Evolutionary conservation across 23 tunicate genomes (phyloP).

Genomic region (Phallusia fumigata): DNA sequence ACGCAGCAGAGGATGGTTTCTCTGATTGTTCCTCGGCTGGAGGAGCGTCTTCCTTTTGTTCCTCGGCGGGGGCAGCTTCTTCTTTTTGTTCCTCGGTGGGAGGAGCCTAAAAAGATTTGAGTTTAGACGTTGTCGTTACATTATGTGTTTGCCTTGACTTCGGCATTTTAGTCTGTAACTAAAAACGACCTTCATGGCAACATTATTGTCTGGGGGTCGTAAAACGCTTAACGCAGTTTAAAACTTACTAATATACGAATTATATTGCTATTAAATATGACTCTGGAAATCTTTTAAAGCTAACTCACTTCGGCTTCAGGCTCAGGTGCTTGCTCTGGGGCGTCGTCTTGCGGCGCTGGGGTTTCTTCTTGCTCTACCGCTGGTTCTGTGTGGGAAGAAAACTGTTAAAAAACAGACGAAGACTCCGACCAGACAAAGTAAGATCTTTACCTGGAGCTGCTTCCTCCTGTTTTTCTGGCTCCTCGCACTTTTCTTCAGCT

Average conservation of each 20-base stretch:
- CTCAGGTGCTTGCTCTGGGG: constrained; percentile 7
- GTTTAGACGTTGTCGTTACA: no score
- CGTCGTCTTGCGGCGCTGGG: neutral
- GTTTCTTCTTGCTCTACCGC: neutral
- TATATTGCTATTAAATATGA: no score
- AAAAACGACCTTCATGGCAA: no score
- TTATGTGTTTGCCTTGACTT: no score
- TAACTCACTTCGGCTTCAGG: neutral
- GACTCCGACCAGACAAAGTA: neutral
- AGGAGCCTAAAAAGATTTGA: neutral
- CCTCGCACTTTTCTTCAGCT: neutral
- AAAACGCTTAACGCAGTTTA: no score
- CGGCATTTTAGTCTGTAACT: no score
- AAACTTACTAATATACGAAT: no score
- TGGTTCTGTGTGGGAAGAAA: neutral
- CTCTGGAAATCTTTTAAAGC: no score
- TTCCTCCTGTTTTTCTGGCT: neutral
- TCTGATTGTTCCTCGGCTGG: neutral
- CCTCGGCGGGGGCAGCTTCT: neutral
- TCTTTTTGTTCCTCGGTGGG: neutral
- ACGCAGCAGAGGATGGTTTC: neutral
- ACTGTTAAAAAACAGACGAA: no score
- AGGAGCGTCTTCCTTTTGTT: neutral
- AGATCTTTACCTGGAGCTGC: neutral
- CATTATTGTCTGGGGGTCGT: no score